A percentile compares a stretch with the other conserved stretches of the same genome.
Evolutionary conservation across 2,797 vertebrate genomes (phyloP).

Genomic region (Sus cebifrons): DNA sequence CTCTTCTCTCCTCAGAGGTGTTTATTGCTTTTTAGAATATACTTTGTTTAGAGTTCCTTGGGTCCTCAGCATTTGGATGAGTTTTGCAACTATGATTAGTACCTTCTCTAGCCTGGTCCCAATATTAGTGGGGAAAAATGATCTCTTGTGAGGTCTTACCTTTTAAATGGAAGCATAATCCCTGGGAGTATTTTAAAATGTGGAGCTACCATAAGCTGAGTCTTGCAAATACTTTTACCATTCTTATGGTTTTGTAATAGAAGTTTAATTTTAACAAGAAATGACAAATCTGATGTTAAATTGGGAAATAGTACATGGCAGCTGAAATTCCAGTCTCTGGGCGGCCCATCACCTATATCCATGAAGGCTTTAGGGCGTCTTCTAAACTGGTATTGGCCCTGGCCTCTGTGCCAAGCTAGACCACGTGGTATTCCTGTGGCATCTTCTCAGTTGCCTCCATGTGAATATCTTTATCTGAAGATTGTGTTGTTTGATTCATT

Average conservation of each 20-base stretch:
- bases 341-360: neutral
- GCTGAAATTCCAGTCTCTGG: neutral
- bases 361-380: neutral
- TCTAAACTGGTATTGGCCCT: neutral
- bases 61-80: neutral
- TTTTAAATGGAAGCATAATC: neutral
- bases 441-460: neutral
- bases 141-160: neutral
- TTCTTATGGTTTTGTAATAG: neutral
- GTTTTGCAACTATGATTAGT: neutral
- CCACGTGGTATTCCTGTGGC: neutral
- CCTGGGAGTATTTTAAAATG: neutral
- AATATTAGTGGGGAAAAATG: too few relatives aligned
- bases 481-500: neutral
- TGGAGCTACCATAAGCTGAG: neutral
- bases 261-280: slow-evolving; percentile 15
- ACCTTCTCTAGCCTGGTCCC: neutral
- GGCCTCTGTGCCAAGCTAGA: accelerated
- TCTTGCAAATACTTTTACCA: neutral
- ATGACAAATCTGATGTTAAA: neutral
- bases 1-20: neutral
- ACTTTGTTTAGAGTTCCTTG: neutral
- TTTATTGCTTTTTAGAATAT: slow-evolving; percentile 6
- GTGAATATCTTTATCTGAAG: neutral
- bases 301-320: neutral